Evolutionary conservation across 2,888 invertebrate genomes (phyloP).

Genomic region (Meta bourneti): DNA sequence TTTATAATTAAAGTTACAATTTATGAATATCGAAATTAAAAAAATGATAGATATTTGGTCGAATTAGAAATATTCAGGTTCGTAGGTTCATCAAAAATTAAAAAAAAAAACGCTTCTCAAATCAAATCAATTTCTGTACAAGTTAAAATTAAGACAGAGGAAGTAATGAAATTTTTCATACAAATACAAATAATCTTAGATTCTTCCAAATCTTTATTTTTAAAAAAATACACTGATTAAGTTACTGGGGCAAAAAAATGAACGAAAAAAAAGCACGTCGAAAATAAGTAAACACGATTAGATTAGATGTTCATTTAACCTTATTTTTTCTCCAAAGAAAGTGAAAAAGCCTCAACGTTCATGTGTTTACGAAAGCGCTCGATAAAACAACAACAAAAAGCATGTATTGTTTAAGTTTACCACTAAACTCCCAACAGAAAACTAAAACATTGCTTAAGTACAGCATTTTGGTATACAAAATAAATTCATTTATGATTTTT

Average conservation of each 20-base stretch:
- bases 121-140: too few relatives aligned
- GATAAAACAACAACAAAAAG: background rate
- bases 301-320: slow-evolving; percentile 7
- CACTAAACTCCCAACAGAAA: slow-evolving; percentile 20
- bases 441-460: slow-evolving; percentile 31
- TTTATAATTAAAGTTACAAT: too few relatives aligned
- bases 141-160: background rate
- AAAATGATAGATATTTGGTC: too few relatives aligned
- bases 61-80: too few relatives aligned
- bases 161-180: background rate
- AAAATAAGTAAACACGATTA: slow-evolving; percentile 24
- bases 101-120: too few relatives aligned
- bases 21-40: too few relatives aligned
- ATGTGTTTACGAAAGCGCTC: background rate
- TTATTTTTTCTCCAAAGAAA: background rate
- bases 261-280: background rate
- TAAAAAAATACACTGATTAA: background rate
- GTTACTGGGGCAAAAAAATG: background rate
- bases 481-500: slow-evolving; percentile 35
- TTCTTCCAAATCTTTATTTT: background rate
- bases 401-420: slow-evolving; percentile 7
- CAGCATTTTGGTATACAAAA: slow-evolving; percentile 34
- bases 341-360: background rate
- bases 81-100: too few relatives aligned
- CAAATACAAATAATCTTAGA: background rate